These are phyloP conservation scores for Osmerus eperlanus DNA, from an alignment of 2,113 vertebrate species.

Conservation along the genomic window DNA sequence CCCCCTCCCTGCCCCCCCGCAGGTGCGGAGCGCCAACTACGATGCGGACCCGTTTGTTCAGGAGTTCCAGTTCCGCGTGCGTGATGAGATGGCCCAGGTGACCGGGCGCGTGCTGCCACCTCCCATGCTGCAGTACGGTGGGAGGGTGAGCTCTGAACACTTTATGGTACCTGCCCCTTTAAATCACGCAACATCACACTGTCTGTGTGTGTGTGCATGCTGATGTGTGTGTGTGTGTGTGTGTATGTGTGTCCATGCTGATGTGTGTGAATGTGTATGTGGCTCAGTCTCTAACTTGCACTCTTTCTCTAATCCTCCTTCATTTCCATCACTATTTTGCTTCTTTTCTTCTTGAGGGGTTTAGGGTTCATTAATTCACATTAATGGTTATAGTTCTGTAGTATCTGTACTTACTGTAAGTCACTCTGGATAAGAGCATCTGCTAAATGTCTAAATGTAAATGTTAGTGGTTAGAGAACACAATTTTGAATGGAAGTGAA, in stretches of 20 bases:
- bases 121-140: conserved; percentile 95
- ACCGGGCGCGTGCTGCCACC: conserved; percentile 94
- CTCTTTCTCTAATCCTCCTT: too few species aligned
- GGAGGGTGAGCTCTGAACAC: conserved; percentile 83
- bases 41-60: conserved; percentile 92
- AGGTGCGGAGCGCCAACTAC: conserved; percentile 95
- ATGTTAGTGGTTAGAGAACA: too few species aligned
- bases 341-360: too few species aligned
- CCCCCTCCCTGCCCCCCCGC: background rate
- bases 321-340: background rate
- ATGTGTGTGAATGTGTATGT: background rate
- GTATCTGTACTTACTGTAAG: background rate
- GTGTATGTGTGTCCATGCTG: background rate
- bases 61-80: conserved; percentile 94
- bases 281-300: too few species aligned
- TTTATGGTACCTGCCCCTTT: conserved; percentile 70
- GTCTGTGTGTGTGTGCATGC: background rate
- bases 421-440: background rate
- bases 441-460: too few species aligned
- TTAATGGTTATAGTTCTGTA: too few species aligned
- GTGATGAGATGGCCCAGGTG: conserved; percentile 95
- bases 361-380: too few species aligned
- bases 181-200: conserved; percentile 49
- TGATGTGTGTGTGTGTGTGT: too few species aligned
- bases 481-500: too few species aligned